A percentile compares a stretch with the other conserved stretches of the same genome.
Evolutionary conservation across 2,888 invertebrate genomes (phyloP).

Genomic region (Drosophila vallismaia): DNA sequence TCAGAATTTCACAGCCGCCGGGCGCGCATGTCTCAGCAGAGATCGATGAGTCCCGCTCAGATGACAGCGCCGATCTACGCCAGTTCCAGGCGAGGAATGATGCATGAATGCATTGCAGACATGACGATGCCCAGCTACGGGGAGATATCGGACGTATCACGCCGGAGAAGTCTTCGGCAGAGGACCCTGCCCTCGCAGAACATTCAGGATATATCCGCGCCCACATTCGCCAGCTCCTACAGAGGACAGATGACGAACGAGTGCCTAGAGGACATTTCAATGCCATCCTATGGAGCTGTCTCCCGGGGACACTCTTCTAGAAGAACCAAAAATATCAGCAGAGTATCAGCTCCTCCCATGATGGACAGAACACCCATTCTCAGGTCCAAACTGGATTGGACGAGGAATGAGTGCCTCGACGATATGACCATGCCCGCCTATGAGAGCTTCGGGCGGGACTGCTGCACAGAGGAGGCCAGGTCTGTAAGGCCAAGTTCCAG

Average conservation of each 20-base stretch:
- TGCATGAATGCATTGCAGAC: neutral
- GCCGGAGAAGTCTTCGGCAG: neutral
- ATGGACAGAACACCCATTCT: neutral
- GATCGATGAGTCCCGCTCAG: neutral
- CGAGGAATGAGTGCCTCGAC: constrained; percentile 13
- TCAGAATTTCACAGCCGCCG: neutral
- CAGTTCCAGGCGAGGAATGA: neutral
- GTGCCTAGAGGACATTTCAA: constrained; percentile 20
- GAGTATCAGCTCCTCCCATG: neutral
- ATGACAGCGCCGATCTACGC: neutral
- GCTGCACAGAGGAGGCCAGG: neutral
- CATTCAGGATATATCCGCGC: constrained; percentile 14
- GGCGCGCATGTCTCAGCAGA: neutral
- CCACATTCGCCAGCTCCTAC: neutral
- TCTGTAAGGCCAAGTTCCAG: neutral
- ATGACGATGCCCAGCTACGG: neutral
- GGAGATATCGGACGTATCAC: neutral
- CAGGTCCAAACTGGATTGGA: neutral
- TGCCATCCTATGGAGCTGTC: constrained; percentile 11
- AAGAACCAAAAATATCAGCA: neutral
- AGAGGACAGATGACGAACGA: constrained; percentile 1
- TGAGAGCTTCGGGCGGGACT: constrained; percentile 2
- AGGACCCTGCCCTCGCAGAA: constrained; percentile 10
- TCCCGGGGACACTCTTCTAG: neutral
- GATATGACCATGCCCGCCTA: constrained; percentile 11